Conservation (phyloP, 2,113 vertebrate species). For the Charadrius vociferus region DNA sequence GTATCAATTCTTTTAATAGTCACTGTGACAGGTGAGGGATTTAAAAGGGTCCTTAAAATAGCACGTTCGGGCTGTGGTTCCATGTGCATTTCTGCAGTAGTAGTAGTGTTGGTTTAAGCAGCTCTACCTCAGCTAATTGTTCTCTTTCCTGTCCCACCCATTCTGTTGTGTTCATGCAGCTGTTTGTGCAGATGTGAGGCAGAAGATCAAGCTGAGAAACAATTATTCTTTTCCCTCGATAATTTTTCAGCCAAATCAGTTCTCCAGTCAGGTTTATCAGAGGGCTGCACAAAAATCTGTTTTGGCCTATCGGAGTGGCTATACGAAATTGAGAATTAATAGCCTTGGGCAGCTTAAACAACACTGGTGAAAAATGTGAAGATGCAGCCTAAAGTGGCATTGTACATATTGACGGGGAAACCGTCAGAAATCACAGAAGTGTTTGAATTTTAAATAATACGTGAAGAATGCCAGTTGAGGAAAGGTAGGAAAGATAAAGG, state of each 20-base stretch:
- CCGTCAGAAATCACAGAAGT: neutral
- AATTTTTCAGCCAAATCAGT: constrained; percentile 28
- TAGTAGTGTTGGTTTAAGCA: constrained; percentile 6
- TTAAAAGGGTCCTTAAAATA: constrained; percentile 44
- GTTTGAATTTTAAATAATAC: neutral
- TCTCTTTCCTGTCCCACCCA: constrained; percentile 53
- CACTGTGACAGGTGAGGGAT: constrained; percentile 42
- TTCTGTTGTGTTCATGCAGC: constrained; percentile 29
- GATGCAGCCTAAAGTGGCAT: neutral
- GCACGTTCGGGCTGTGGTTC: neutral
- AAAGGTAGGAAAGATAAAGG: neutral
- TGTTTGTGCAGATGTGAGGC: constrained; percentile 41
- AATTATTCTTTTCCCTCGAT: neutral
- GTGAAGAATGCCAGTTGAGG: neutral
- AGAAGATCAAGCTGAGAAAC: constrained; percentile 17
- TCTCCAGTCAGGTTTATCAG: neutral
- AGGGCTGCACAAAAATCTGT: neutral
- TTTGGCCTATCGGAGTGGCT: neutral
- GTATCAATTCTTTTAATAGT: constrained; percentile 45
- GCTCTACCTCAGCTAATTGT: constrained; percentile 53
- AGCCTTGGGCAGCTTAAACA: neutral
- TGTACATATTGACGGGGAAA: neutral
- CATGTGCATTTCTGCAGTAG: neutral
- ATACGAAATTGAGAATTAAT: neutral
- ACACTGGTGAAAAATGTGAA: neutral